Conservation (phyloP, 2,797 vertebrate genomes). For the Muscicapa comitata region DNA sequence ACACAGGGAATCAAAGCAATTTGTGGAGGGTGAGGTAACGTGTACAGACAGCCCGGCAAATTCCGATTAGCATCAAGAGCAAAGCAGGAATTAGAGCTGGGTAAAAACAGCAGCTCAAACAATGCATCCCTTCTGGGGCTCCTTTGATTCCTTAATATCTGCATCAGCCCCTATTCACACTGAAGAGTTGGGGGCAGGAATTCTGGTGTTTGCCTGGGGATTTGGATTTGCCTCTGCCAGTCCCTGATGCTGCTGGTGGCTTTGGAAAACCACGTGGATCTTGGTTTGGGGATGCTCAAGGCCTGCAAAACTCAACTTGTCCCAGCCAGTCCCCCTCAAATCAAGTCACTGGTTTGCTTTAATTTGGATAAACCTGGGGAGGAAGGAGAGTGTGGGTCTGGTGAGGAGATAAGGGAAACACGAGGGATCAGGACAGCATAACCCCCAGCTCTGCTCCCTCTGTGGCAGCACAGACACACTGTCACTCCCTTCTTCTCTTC, state of each 20-base stretch:
- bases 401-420: neutral
- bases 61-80: neutral
- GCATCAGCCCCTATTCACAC: neutral
- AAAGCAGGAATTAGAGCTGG: slow-evolving; percentile 16
- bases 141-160: neutral
- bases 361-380: accelerated
- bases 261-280: neutral
- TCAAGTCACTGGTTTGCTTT: neutral
- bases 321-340: neutral
- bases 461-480: neutral
- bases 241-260: neutral
- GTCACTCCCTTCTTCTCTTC: neutral
- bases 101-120: neutral
- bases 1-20: neutral
- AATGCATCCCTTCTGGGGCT: neutral
- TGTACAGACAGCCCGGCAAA: neutral
- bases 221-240: neutral
- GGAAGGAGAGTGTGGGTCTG: accelerated
- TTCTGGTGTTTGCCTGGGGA: accelerated
- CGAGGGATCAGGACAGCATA: neutral
- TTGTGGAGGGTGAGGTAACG: neutral
- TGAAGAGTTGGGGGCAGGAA: neutral
- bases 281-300: neutral
- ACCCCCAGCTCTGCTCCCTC: neutral
- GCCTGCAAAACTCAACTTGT: neutral